Percentiles rank a stretch among this genome's conserved stretches.
Evolutionary conservation across 2,797 vertebrate genomes (phyloP).

Genomic region (Erethizon dorsatum): DNA sequence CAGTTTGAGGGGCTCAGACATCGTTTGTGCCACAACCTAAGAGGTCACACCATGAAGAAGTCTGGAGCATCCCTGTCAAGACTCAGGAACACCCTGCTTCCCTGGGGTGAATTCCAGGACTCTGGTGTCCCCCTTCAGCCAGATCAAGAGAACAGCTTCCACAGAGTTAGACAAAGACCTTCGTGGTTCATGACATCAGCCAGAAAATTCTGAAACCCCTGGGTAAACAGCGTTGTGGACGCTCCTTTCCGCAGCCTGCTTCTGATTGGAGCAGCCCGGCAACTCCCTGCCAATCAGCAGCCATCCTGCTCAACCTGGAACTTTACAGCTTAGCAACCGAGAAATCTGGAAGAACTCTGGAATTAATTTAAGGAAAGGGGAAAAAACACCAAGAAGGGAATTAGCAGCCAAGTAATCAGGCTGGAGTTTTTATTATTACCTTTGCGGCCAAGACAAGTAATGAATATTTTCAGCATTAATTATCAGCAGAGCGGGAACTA

Average conservation of each 20-base stretch:
- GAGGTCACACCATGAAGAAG: not conserved
- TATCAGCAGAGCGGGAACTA: not conserved
- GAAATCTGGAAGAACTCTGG: constrained; percentile 77
- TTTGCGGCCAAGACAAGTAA: constrained; percentile 28
- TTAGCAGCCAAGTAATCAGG: constrained; percentile 71
- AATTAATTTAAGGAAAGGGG: constrained; percentile 75
- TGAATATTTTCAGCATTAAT: constrained; percentile 54
- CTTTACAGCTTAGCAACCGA: constrained; percentile 76
- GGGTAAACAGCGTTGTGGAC: not conserved
- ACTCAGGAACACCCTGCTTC: not conserved
- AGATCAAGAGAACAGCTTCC: constrained; percentile 51
- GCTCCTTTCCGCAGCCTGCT: not conserved
- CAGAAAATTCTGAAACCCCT: constrained; percentile 36
- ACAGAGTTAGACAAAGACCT: constrained; percentile 65
- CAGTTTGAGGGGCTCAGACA: not conserved
- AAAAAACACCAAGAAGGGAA: constrained; percentile 59
- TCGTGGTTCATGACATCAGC: constrained; percentile 46
- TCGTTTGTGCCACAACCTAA: no score
- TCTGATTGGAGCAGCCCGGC: constrained; percentile 65
- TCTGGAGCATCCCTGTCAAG: not conserved
- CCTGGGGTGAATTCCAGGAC: not conserved
- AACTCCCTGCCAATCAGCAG: constrained; percentile 67
- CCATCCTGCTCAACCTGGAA: constrained; percentile 30
- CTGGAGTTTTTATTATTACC: constrained; percentile 55
- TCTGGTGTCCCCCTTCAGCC: not conserved